phyloP scores from a whole-genome alignment of 2,888 invertebrate genomes.

The Drosophila prolongata region DNA sequence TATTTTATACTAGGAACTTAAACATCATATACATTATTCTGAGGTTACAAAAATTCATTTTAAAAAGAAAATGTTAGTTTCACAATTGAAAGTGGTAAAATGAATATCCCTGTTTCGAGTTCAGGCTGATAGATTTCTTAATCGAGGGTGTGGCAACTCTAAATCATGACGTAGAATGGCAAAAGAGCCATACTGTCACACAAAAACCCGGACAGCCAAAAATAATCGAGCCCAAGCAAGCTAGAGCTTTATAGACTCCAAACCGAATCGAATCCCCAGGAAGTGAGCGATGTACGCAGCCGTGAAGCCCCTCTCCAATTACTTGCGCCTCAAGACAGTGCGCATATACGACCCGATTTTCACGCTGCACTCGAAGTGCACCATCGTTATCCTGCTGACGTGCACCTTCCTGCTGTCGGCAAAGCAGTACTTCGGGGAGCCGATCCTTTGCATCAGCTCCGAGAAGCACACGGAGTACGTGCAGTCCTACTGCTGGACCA shows the following conservation, averaged over 20 bases:
- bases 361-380: slow-evolving; percentile 89
- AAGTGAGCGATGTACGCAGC: slow-evolving; percentile 86
- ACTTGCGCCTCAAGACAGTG: slow-evolving; percentile 87
- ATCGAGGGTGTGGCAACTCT: background rate
- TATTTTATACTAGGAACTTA: too few species aligned
- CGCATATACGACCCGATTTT: slow-evolving; percentile 91
- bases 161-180: background rate
- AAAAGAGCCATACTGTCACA: background rate
- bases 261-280: too few species aligned
- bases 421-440: slow-evolving; percentile 93
- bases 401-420: slow-evolving; percentile 91
- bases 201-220: background rate
- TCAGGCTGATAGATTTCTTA: too few species aligned
- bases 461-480: slow-evolving; percentile 87
- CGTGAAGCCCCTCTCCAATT: slow-evolving; percentile 86
- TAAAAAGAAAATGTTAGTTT: too few species aligned
- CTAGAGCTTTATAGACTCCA: background rate
- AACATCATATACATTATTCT: too few species aligned
- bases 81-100: too few species aligned
- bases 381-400: slow-evolving; percentile 89
- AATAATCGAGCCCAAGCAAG: background rate
- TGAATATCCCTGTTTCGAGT: too few species aligned
- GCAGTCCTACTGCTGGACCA: slow-evolving; percentile 92
- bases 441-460: slow-evolving; percentile 90
- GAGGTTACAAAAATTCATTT: too few species aligned